Evolutionary conservation across 92 coral and sea anemone species (phyloP), one percentile per base, ranked within the genome.

Genomic region (Phenganax subtilis): DNA sequence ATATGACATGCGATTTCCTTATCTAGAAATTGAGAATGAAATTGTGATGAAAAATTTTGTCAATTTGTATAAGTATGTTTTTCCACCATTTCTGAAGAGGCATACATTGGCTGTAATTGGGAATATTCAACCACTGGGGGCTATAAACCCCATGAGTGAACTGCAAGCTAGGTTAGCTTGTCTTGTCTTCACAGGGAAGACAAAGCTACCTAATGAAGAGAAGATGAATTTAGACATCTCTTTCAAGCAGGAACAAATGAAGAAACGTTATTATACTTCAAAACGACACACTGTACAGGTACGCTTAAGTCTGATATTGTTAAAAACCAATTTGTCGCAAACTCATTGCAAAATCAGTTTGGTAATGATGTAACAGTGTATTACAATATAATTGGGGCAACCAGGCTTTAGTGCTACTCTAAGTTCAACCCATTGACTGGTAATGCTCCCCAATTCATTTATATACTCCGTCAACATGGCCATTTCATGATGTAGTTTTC

Each of bases 241-340:
- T 17, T 65, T 59, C 75, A 94, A 88, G 72, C 89, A 81, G 61
- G 86, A 83, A 20, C 80, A 20, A 10, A 91, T 94, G 97, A 73
- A 69, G 64, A 75, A 75, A 60, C 86, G 91, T 30, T 94, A 92
- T 83, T 94, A 94, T 80, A 78, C 88, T 17, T 54, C 96, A 15
- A 82, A 75, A 53, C 85, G 98, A 57, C 97, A 94, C 79, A 94
- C 97, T 20, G 91, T 91, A 75, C 92, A 94, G 91, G 98, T 93
- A 5, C 5, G 47, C 47, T 14, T 51, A 68, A 60, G 17, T 14
- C 58, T 37, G 47, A 37, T 37, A 20, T 37, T 37, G 2, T 37
- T 37, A 37, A 37, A 1, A 37, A 37, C 47, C 47, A 37, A 37
- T 37, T 37, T 37, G 47, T 37, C 5, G 47, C 47, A 37, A 20